phyloP scores from a whole-genome alignment of 2,888 invertebrate genomes.

The Platycheirus albimanus region DNA sequence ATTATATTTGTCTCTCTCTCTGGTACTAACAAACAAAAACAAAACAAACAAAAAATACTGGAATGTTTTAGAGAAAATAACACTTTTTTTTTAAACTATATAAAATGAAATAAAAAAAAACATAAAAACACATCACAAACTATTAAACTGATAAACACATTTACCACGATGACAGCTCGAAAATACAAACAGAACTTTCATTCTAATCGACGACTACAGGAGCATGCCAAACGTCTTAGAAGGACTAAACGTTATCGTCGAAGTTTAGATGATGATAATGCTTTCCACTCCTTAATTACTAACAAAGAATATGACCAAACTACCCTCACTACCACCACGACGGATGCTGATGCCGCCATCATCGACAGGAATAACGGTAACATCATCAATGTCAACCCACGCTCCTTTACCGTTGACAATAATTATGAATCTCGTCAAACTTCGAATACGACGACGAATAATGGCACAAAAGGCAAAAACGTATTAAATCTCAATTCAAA shows the following conservation, averaged over 20 bases:
- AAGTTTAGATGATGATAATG: conserved; percentile 77
- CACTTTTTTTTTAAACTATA: conserved; percentile 37
- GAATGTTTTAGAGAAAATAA: conserved; percentile 25
- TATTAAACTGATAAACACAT: conserved; percentile 61
- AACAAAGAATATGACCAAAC: conserved; percentile 64
- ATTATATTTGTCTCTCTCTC: conserved; percentile 26
- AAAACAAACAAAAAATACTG: neutral
- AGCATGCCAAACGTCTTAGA: conserved; percentile 49
- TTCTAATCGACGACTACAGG: conserved; percentile 48
- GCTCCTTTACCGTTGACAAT: conserved; percentile 49
- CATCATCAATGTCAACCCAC: conserved; percentile 58
- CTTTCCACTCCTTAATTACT: conserved; percentile 62
- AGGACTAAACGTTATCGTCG: conserved; percentile 78
- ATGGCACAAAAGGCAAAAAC: conserved; percentile 78
- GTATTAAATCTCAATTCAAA: conserved; percentile 78
- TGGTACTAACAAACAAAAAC: conserved; percentile 59
- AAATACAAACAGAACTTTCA: conserved; percentile 49
- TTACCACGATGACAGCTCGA: conserved; percentile 55
- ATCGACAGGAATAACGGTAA: conserved; percentile 36
- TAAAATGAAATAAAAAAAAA: no score
- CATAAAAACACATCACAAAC: conserved; percentile 42
- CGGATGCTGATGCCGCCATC: conserved; percentile 17
- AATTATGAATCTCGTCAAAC: conserved; percentile 74
- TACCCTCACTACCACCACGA: conserved; percentile 9
- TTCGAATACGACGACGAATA: conserved; percentile 70